Evolutionary conservation across 2,888 invertebrate species (phyloP).

Genomic region (Spodoptera littoralis): DNA sequence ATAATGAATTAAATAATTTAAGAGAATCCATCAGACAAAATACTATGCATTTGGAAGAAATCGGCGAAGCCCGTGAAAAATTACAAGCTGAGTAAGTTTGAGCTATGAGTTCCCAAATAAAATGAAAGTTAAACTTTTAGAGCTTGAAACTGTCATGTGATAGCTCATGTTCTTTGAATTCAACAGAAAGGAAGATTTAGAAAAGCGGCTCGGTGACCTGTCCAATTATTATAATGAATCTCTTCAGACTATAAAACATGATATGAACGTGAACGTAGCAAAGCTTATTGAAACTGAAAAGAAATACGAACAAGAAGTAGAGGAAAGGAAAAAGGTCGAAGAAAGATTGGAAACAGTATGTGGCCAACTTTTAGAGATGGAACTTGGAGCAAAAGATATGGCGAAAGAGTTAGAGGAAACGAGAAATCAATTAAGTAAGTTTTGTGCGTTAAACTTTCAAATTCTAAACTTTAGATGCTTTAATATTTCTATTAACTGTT

Average conservation of each 20-base stretch:
- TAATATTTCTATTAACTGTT: constrained; percentile 1
- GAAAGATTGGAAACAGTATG: constrained; percentile 66
- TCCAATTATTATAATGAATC: constrained; percentile 75
- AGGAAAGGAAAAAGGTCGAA: constrained; percentile 69
- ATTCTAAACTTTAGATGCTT: neutral
- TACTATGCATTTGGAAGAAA: constrained; percentile 76
- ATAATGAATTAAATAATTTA: constrained; percentile 74
- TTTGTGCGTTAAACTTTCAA: neutral
- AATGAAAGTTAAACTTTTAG: no score
- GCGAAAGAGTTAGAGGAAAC: constrained; percentile 61
- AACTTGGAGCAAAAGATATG: constrained; percentile 65
- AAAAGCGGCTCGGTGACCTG: constrained; percentile 71
- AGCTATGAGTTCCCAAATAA: no score
- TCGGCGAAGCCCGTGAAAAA: constrained; percentile 76
- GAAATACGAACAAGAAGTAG: constrained; percentile 68
- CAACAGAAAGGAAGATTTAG: constrained; percentile 79
- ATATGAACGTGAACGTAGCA: constrained; percentile 66
- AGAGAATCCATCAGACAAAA: constrained; percentile 77
- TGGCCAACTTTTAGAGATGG: constrained; percentile 68
- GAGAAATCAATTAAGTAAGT: constrained; percentile 52
- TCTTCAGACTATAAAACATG: constrained; percentile 67
- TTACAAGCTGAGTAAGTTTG: constrained; percentile 77
- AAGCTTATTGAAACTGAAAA: constrained; percentile 75
- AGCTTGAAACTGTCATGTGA: no score
- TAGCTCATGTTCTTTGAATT: constrained; percentile 1